Conservation (phyloP, 2,888 invertebrate genomes). For the Melanotus villosus region DNA sequence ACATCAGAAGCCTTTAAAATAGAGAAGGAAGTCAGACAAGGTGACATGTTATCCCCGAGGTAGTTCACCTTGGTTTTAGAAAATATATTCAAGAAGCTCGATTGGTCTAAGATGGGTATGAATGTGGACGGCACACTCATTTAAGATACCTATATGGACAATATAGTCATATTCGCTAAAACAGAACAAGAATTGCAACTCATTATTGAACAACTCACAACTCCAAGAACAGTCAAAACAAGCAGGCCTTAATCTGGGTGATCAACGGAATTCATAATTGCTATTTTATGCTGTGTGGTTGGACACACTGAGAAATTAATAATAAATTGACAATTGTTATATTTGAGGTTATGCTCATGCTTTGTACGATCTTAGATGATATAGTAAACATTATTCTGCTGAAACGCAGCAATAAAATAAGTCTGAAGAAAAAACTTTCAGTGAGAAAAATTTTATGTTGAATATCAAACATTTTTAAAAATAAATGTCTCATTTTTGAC, state of each 20-base stretch:
- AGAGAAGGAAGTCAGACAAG: neutral
- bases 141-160: neutral
- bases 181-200: neutral
- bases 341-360: too few species aligned
- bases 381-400: too few species aligned
- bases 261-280: too few species aligned
- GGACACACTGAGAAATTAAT: too few species aligned
- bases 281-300: too few species aligned
- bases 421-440: too few species aligned
- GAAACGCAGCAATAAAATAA: too few species aligned
- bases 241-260: neutral
- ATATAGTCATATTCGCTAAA: neutral
- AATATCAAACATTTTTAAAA: too few species aligned
- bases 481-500: too few species aligned
- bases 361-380: too few species aligned
- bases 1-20: neutral
- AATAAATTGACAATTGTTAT: too few species aligned
- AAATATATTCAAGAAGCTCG: neutral
- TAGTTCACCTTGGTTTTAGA: neutral
- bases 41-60: neutral
- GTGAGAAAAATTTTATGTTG: too few species aligned
- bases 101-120: neutral
- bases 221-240: neutral
- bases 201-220: neutral
- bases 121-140: neutral